Evolutionary conservation across 2,797 vertebrate genomes (phyloP), one percentile per base, ranked within the genome.

Genomic region (Pteronotus mesoamericanus): DNA sequence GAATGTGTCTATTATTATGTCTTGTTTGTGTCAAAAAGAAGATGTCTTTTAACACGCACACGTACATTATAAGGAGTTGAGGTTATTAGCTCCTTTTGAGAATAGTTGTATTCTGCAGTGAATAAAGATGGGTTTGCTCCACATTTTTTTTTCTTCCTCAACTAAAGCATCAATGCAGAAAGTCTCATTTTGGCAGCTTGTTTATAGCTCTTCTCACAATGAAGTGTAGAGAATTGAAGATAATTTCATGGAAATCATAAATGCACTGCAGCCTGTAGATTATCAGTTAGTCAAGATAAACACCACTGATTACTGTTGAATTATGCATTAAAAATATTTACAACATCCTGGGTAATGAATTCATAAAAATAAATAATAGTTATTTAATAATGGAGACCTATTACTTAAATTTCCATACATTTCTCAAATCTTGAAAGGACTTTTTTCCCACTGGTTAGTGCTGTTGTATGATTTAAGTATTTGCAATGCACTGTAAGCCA

Each of bases 261-360:
- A 69, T 92, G 75, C n/a, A 37, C 37, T 90, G 24, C 75, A 90
- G 37, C 92, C 78, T 89, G 87, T 51, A 88, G 83, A 87, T 87
- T 82, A 80, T 95, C 86, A 96, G 79, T 85, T 92, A 93, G 61
- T 91, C 32, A 84, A 77, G 88, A 94, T 92, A 97, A 97, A 97
- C 78, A 90, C 78, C 42, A 39, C 79, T 95, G 94, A 97, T 96
- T 97, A 79, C 39, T 32, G 29, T 39, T 97, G 87, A 97, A 96
- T 95, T 94, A 89, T 95, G 77, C 68, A 91, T 86, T 86, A 80
- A 46, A 95, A 83, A 93, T 96, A 93, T 98, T 96, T 95, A 91
- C 75, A 95, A 51, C 57, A 85, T 89, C 46, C 86, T 77, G 55
- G 78, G 39, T 94, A 96, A 94, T 95, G 89, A 95, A 83, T 92